Percentiles rank a stretch among this genome's conserved stretches.
Evolutionary conservation across 2,888 invertebrate genomes (phyloP).

Genomic region (Cremastinae sp.): DNA sequence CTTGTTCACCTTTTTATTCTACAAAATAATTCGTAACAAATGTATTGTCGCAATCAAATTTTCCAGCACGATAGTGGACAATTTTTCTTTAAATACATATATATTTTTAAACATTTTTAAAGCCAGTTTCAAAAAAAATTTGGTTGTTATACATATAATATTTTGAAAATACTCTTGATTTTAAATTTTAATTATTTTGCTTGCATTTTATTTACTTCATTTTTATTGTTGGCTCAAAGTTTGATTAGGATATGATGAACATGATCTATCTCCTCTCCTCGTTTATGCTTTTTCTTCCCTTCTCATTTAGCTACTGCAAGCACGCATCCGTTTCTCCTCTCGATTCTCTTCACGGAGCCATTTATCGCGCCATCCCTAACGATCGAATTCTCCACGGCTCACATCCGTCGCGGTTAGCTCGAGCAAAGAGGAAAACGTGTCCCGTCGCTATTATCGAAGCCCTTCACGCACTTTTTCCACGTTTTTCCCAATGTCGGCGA

Average conservation of each 20-base stretch:
- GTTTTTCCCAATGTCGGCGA: neutral
- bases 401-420: slow-evolving; percentile 41
- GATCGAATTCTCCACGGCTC: slow-evolving; percentile 36
- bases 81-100: no score
- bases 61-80: no score
- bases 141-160: no score
- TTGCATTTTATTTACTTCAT: no score
- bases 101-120: no score
- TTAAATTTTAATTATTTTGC: no score
- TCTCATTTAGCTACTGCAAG: slow-evolving; percentile 32
- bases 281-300: slow-evolving; percentile 35
- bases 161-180: no score
- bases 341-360: slow-evolving; percentile 53
- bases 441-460: slow-evolving; percentile 19
- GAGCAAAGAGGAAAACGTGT: neutral
- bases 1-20: no score
- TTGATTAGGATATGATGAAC: neutral
- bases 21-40: no score
- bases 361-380: slow-evolving; percentile 51
- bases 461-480: slow-evolving; percentile 30
- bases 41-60: no score
- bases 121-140: no score
- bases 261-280: neutral
- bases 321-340: slow-evolving; percentile 16
- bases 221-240: neutral